These are phyloP conservation scores for Tiphia femorata DNA, from an alignment of 2,888 invertebrate genomes.

Conservation along the genomic window DNA sequence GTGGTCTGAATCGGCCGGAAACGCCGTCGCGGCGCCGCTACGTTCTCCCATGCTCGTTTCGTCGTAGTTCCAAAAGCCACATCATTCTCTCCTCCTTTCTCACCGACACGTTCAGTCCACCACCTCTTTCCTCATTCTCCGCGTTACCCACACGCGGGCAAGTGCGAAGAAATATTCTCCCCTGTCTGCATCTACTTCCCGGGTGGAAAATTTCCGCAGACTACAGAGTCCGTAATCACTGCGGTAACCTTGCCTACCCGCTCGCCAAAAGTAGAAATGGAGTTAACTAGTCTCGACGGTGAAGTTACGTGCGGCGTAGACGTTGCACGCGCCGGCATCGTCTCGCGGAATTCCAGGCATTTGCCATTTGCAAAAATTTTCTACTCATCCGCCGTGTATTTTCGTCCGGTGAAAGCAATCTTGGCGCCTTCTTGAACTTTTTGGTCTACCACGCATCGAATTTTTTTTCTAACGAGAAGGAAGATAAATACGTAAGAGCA, in stretches of 20 bases:
- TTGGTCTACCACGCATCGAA: too few species aligned
- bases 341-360: too few species aligned
- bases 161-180: not conserved
- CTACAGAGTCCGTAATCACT: too few species aligned
- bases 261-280: constrained; percentile 40
- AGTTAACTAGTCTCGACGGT: constrained; percentile 45
- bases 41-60: not conserved
- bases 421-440: too few species aligned
- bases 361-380: too few species aligned
- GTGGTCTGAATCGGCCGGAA: constrained; percentile 10
- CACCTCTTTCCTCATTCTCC: not conserved
- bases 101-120: not conserved
- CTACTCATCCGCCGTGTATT: too few species aligned
- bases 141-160: not conserved
- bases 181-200: constrained; percentile 14
- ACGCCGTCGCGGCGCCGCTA: not conserved
- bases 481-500: too few species aligned
- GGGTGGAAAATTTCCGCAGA: constrained; percentile 27
- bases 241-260: too few species aligned
- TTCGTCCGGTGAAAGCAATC: too few species aligned
- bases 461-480: too few species aligned
- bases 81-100: not conserved
- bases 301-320: constrained; percentile 40
- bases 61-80: not conserved
- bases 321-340: too few species aligned